Percentiles rank a stretch among this genome's conserved stretches.
phyloP scores from a whole-genome alignment of 1,140 invertebrate genomes.

The Trachymyrmex cornetzi region DNA sequence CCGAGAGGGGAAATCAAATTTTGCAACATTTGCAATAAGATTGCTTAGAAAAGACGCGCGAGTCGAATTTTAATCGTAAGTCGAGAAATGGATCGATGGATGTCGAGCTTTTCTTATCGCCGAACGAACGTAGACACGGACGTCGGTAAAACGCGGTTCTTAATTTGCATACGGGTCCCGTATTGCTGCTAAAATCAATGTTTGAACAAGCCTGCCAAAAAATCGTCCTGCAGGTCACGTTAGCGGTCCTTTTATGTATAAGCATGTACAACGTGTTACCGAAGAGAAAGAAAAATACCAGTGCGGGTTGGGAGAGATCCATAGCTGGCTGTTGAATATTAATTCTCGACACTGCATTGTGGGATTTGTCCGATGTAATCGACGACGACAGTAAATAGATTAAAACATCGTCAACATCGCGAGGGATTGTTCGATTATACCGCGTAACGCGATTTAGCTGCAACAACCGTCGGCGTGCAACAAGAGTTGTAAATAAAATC shows the following conservation, averaged over 20 bases:
- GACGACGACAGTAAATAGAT: neutral
- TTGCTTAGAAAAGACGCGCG: neutral
- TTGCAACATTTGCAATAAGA: conserved; percentile 14
- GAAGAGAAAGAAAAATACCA: conserved; percentile 1
- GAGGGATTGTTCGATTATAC: neutral
- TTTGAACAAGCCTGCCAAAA: neutral
- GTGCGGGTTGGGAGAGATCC: conserved; percentile 9
- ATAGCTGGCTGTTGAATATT: conserved; percentile 62
- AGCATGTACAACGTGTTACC: conserved; percentile 16
- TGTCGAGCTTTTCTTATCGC: neutral
- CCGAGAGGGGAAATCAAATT: neutral
- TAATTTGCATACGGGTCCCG: conserved; percentile 59
- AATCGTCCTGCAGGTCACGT: conserved; percentile 35
- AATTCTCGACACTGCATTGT: conserved; percentile 50
- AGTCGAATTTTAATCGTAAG: conserved; percentile 40
- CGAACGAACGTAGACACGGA: neutral
- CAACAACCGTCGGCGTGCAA: neutral
- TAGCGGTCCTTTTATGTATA: conserved; percentile 63
- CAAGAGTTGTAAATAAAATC: neutral
- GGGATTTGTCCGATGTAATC: conserved; percentile 27
- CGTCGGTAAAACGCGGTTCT: conserved; percentile 11
- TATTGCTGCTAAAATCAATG: conserved; percentile 61
- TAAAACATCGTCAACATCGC: conserved; percentile 10
- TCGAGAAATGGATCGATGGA: conserved; percentile 10
- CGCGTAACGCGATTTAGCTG: conserved; percentile 25